A percentile compares a stretch with the other conserved stretches of the same genome.
phyloP scores from a whole-genome alignment of 2,797 vertebrate genomes.

The Spheniscus humboldti region DNA sequence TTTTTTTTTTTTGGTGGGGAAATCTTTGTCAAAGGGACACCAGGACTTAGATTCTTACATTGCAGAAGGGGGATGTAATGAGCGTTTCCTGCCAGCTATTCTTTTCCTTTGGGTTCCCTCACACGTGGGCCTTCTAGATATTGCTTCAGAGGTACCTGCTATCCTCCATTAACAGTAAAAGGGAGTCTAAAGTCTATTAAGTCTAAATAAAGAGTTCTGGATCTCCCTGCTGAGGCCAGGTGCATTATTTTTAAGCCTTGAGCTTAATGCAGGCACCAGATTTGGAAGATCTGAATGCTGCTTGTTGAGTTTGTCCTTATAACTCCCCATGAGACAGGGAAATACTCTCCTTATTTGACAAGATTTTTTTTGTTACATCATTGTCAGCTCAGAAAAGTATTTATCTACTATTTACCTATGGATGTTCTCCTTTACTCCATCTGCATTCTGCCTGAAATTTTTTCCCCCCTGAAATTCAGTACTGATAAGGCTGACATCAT shows the following conservation, averaged over 20 bases:
- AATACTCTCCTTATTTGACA: neutral
- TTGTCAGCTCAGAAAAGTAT: neutral
- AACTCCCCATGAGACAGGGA: neutral
- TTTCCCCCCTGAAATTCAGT: neutral
- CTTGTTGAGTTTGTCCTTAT: neutral
- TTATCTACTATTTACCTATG: neutral
- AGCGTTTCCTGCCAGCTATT: neutral
- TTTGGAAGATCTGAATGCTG: neutral
- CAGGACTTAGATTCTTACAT: neutral
- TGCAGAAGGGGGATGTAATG: neutral
- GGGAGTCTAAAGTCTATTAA: neutral
- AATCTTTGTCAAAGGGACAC: neutral
- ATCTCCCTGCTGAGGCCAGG: neutral
- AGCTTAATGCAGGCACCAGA: neutral
- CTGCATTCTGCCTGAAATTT: neutral
- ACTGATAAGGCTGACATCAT: neutral
- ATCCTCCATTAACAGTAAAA: neutral
- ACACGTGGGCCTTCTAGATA: neutral
- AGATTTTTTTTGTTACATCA: neutral
- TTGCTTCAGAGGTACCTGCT: neutral
- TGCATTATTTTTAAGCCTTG: neutral
- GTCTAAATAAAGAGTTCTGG: neutral
- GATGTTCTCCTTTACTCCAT: neutral
- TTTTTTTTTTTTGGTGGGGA: neutral
- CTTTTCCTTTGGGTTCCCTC: neutral